Base-by-base conservation (phyloP, 1,140 invertebrate genomes). In the Meloidogyne floridensis region DNA sequence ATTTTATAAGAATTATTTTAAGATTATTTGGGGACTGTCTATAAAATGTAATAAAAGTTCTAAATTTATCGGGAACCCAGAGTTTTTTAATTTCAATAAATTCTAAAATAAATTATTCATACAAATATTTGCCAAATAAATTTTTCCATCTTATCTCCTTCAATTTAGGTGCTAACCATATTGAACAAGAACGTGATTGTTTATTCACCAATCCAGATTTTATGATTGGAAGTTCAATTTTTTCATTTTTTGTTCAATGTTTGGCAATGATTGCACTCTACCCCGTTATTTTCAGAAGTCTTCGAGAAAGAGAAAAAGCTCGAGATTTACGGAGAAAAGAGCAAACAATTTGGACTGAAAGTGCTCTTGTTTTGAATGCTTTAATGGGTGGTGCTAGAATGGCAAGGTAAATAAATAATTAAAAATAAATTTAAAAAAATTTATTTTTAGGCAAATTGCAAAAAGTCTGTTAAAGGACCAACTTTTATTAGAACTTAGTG, bases 221-320 rank as follows among this genome's bases (percentile, higher is more conserved):
- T 91, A 95, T 99, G 88, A 94, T 99, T 85, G 97, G 96, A 91
- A 98, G 96, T 11, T 98, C 96, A 71, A 93, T 99, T 86, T 95
- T 94, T 77, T 98, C 97, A 84, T 99, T 99, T 93, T 99, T 98
- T 91, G 98, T 99, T 89, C 97, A 97, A 7, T 98, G 96, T 91
- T 94, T 98, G 87, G 95, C 98, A 87, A 98, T 99, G 96, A 95
- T 98, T 89, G 95, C 96, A 91, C 93, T 99, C 51, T 99, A 99
- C 91, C 98, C 95, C 92, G 95, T 94, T 92, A 99, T 99, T 92
- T 98, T 99, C 92, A 95, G 88, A 94, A 93, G 86, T 47, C 77
- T 89, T 10, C 80, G 84, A 74, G 75, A 85, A 77, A 77, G 89
- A 42, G 86, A 90, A 82, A 53, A 82, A 73, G 88, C 88, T 9